Evolutionary conservation across 2,797 vertebrate species (phyloP).

Genomic region (Lacerta agilis): DNA sequence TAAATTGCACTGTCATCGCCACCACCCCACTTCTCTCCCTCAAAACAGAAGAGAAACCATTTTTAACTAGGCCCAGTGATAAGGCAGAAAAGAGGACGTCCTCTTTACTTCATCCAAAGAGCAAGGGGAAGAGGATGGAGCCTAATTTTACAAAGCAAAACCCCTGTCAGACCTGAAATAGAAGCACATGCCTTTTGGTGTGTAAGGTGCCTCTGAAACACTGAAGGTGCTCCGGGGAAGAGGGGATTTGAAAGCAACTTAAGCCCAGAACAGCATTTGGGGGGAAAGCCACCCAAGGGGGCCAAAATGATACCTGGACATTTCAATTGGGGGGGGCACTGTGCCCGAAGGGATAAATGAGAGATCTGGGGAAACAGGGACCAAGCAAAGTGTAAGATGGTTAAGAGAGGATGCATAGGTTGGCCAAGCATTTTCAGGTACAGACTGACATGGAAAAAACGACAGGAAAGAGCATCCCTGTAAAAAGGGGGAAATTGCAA

Average conservation of each 20-base stretch:
- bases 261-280: neutral
- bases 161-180: neutral
- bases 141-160: neutral
- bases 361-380: neutral
- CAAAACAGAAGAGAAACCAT: neutral
- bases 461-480: neutral
- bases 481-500: neutral
- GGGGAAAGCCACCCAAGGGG: too few species aligned
- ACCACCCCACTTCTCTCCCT: neutral
- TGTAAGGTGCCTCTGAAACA: neutral
- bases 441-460: neutral
- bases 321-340: neutral
- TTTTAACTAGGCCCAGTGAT: conserved; percentile 1
- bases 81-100: neutral
- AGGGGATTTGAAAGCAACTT: too few species aligned
- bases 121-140: neutral
- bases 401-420: neutral
- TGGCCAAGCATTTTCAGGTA: neutral
- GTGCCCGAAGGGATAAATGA: neutral
- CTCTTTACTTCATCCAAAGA: too few species aligned
- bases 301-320: neutral
- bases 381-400: neutral
- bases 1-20: neutral
- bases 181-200: neutral
- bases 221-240: neutral